Evolutionary conservation across 2,888 invertebrate genomes (phyloP), one percentile per base, ranked within the genome.

Genomic region (Xanthia togata): DNA sequence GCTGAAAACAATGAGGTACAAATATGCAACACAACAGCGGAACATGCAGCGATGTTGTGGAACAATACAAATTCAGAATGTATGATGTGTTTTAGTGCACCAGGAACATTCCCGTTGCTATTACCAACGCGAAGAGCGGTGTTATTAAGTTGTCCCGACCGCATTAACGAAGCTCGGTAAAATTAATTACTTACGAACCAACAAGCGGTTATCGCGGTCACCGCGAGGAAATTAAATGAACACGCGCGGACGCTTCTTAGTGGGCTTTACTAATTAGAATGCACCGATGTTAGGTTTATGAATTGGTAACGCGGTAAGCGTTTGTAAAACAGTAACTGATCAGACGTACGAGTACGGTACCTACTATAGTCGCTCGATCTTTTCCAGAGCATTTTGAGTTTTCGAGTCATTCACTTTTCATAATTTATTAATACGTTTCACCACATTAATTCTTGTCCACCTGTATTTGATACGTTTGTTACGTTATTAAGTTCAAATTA

Each of bases 131-230:
- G 74, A 82, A 78, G 83, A 88, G 87, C 91, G 82, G 87, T 89
- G 89, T 90, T 92, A 92, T 92, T 92, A 92, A 92, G 89, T 84
- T 91, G 92, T 91, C 90, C 89, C 78, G 85, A 85, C 86, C 88
- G 89, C 89, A 91, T 90, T 90, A 93, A 93, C 90, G 91, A 93
- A 92, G 92, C 92, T 92, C 89, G 88, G 93, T 93, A 88, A 92
- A 94, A 94, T 95, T 95, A 95, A 95, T 95, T 94, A 94, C 92
- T 91, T 87, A 91, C 93, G 92, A 92, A 92, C 92, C 93, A 93
- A 94, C 94, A 93, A 93, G 93, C 93, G 90, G 92, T 92, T 91
- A 92, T 91, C 88, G 93, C 92, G 93, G 93, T 92, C 93, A 93
- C 87, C 82, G 91, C 89, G 90, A 93, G 93, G 92, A 94, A 94